Base-by-base conservation (phyloP, 2,113 vertebrate species). In the Siphamia tubifer region DNA sequence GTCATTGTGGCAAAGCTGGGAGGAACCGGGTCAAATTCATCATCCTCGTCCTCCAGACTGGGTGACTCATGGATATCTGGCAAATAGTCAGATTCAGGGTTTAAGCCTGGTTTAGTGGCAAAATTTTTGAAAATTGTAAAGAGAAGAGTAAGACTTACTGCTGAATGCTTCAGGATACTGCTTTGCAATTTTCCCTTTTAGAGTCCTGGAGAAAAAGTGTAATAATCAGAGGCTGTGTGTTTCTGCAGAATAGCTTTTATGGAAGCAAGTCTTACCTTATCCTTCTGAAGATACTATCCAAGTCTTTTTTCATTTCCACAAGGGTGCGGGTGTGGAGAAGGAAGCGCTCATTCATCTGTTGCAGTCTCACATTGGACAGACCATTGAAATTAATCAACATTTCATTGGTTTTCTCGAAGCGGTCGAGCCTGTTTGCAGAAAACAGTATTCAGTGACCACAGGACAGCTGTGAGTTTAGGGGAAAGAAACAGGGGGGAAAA, bases 331-430 rank as follows among this genome's bases (percentile, higher is more conserved):
- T 99, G 87, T 99, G 98, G 51, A 95, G 94, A 49, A 94, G 51
- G 83, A 98, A 99, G 5, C 94, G 94, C 39, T 99, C 98, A 0
- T 86, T 96, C 97, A 99, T 99, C 89, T 98, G 96, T 77, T 98
- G 96, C 81, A 98, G 92, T 25, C 98, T 90, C 5, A 94, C 89
- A 0, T 89, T 95, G 0, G 98, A 99, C 57, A 99, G 91, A 35
- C 94, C 95, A 49, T 99, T 99, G 69, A 99, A 99, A 79, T 99
- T 99, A 58, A 98, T 93, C 21, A 99, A 91, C 98, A 99, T 99
- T 88, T 99, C 97, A 0, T 99, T 99, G 40, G 98, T 99, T 84
- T 99, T 99, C 87, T 99, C 98, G 15, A 99, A 99, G 1, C 97
- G 96, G 73, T 98, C 97, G 27, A 99, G 66, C 98, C 98, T 99